These are phyloP conservation scores for Heteractis magnifica DNA, from an alignment of 92 coral and sea anemone species.

Conservation along the genomic window DNA sequence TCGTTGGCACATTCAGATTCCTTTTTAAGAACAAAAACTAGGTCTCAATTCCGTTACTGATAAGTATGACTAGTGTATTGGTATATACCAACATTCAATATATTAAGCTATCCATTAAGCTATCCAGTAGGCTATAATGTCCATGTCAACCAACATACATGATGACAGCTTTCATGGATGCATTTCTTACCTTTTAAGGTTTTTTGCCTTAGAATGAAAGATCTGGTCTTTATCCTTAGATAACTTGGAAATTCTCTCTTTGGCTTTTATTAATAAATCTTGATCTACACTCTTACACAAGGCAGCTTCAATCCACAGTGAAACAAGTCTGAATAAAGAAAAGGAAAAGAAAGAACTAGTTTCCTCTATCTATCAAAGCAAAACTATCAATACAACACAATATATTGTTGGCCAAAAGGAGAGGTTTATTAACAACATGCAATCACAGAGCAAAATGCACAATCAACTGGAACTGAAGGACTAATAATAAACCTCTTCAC, in stretches of 20 bases:
- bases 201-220: conserved; percentile 27
- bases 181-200: conserved; percentile 38
- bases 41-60: too few relatives aligned
- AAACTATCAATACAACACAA: too few relatives aligned
- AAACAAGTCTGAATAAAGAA: not conserved
- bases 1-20: too few relatives aligned
- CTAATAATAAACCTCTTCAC: too few relatives aligned
- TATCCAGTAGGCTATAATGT: not conserved
- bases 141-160: too few relatives aligned
- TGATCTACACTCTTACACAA: conserved; percentile 48
- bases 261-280: conserved; percentile 45
- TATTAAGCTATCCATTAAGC: not conserved
- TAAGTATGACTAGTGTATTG: too few relatives aligned
- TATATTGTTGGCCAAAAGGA: too few relatives aligned
- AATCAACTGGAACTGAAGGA: too few relatives aligned
- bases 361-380: not conserved
- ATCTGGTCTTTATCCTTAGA: conserved; percentile 23
- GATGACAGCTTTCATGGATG: not conserved
- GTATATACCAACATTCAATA: too few relatives aligned
- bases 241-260: conserved; percentile 48
- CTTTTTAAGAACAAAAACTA: too few relatives aligned
- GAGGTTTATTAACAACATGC: too few relatives aligned
- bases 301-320: conserved; percentile 57
- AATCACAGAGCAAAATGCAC: too few relatives aligned
- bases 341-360: not conserved